These are phyloP conservation scores for Pycnonotus jocosus DNA, from an alignment of 2,113 vertebrate genomes.

Conservation along the genomic window DNA sequence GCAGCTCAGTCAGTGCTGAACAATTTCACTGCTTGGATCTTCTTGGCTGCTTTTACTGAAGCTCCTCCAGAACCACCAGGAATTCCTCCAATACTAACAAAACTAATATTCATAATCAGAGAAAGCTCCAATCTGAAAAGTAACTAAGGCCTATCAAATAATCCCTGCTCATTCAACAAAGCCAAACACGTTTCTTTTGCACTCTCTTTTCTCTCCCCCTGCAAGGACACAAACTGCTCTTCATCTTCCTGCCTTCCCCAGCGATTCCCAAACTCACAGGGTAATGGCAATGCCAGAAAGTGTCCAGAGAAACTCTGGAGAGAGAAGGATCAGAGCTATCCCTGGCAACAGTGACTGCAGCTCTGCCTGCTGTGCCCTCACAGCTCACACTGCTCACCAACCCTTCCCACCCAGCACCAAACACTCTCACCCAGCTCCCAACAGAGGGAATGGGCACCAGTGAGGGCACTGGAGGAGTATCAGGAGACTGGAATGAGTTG, in stretches of 20 bases:
- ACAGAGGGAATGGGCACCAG: fast-evolving
- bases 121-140: not conserved
- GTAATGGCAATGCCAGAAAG: not conserved
- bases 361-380: not conserved
- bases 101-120: not conserved
- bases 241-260: not conserved
- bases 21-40: not conserved
- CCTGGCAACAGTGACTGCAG: not conserved
- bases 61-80: not conserved
- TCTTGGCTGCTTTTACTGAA: not conserved
- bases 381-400: fast-evolving
- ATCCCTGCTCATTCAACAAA: not conserved
- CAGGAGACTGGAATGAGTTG: fast-evolving
- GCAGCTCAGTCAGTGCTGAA: not conserved
- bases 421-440: not conserved
- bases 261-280: not conserved
- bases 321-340: no score
- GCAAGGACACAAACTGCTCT: fast-evolving
- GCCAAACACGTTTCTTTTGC: not conserved
- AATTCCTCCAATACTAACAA: not conserved
- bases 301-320: not conserved
- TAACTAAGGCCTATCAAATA: not conserved
- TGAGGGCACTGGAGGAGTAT: not conserved
- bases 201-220: not conserved
- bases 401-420: not conserved